Conservation (phyloP, 37 sponge, comb jelly and placozoan species). For the Beroe forskalii region DNA sequence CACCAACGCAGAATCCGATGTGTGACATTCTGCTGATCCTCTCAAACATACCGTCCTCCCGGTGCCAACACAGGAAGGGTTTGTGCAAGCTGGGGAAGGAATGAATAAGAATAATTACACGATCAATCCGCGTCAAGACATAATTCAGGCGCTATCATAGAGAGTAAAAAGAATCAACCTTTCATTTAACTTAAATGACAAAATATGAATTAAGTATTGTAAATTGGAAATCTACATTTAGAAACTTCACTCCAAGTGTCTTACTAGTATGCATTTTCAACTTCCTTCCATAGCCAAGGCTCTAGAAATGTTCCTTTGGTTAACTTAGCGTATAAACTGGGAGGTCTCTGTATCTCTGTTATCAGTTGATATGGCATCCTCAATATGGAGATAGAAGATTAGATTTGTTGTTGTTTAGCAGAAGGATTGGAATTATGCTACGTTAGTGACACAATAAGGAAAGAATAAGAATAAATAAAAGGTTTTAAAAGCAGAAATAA, state of each 20-base stretch:
- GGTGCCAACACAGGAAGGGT: neutral
- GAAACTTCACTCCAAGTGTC: too few species aligned
- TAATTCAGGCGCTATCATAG: too few species aligned
- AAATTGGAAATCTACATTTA: too few species aligned
- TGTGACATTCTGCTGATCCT: neutral
- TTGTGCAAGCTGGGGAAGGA: neutral
- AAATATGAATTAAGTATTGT: too few species aligned
- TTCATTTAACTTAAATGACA: too few species aligned
- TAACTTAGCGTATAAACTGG: neutral
- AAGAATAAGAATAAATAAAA: too few species aligned
- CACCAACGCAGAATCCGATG: conserved; percentile 31
- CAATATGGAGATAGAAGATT: neutral
- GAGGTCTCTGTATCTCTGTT: neutral
- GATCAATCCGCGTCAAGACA: too few species aligned
- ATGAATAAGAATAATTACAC: neutral
- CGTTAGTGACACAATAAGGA: too few species aligned
- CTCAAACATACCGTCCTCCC: conserved; percentile 15
- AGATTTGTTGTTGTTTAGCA: too few species aligned
- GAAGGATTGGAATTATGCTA: too few species aligned
- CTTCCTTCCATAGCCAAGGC: neutral
- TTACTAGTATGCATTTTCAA: neutral
- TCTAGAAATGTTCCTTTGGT: conserved; percentile 53
- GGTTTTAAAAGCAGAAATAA: too few species aligned
- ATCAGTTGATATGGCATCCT: conserved; percentile 36
- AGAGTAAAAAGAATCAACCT: too few species aligned